Evolutionary conservation across 2,113 vertebrate species (phyloP).

Genomic region (Lagopus leucura): DNA sequence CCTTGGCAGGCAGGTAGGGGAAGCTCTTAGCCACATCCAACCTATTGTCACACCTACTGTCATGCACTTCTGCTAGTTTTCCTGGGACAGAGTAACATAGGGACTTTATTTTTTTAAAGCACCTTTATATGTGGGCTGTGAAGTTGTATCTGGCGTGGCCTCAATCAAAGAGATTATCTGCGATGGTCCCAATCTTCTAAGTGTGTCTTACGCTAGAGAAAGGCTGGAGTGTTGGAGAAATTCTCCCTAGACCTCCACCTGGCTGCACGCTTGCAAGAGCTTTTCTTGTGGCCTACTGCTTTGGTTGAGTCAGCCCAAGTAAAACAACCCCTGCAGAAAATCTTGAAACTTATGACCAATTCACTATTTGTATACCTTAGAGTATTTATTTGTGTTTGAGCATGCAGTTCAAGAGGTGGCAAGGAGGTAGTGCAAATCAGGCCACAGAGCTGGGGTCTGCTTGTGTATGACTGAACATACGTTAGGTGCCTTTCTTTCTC

Average conservation of each 20-base stretch:
- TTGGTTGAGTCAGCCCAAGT: background rate
- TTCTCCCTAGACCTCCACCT: background rate
- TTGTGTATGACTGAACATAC: background rate
- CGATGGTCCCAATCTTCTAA: background rate
- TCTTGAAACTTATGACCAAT: accelerated
- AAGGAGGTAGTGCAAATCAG: background rate
- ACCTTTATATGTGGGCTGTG: background rate
- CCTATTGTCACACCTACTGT: no score
- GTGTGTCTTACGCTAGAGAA: background rate
- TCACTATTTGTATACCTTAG: accelerated
- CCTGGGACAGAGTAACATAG: background rate
- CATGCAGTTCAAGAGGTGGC: background rate
- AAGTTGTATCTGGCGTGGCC: background rate
- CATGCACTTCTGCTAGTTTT: background rate
- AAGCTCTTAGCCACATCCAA: no score
- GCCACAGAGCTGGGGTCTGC: background rate
- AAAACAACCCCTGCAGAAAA: background rate
- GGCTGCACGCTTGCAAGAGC: background rate
- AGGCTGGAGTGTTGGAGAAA: background rate
- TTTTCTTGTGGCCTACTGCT: background rate
- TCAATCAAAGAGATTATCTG: background rate
- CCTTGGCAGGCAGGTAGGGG: background rate
- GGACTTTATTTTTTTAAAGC: background rate
- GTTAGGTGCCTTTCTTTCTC: background rate
- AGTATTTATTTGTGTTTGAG: background rate